A percentile compares a stretch with the other conserved stretches of the same genome.
Evolutionary conservation across 2,113 vertebrate species (phyloP).

Genomic region (Centropus unirufus): DNA sequence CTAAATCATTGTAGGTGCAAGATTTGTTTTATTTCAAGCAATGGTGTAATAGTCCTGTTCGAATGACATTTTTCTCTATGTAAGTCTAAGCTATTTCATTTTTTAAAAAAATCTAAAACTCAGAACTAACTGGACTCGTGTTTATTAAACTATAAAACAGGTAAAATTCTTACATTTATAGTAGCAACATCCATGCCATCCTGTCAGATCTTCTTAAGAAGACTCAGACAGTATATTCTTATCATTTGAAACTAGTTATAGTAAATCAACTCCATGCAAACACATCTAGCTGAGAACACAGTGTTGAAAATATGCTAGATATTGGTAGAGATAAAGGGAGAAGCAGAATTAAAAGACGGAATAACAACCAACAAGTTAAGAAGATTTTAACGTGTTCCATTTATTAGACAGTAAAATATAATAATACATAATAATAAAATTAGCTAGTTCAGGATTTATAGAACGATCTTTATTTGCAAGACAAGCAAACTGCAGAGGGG

Average conservation of each 20-base stretch:
- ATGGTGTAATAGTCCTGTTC: not conserved
- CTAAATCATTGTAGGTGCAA: not conserved
- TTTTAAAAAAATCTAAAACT: not conserved
- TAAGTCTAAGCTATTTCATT: not conserved
- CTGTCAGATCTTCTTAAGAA: not conserved
- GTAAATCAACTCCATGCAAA: not conserved
- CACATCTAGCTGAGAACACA: not conserved
- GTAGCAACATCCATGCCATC: not conserved
- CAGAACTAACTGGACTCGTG: not conserved
- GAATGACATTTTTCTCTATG: not conserved
- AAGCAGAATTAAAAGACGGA: not conserved
- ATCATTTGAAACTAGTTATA: not conserved
- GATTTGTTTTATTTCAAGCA: not conserved
- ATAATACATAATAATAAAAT: too few species aligned
- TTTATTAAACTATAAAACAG: not conserved
- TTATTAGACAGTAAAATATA: not conserved
- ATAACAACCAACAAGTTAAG: not conserved
- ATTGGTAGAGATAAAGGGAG: not conserved
- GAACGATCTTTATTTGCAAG: not conserved
- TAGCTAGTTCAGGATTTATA: not conserved
- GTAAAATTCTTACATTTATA: not conserved
- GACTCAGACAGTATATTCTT: not conserved
- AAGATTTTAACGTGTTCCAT: not conserved
- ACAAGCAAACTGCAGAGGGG: not conserved
- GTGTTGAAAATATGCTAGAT: not conserved